These are phyloP conservation scores for Mythimna albipuncta DNA, from an alignment of 2,888 invertebrate species.

Conservation along the genomic window DNA sequence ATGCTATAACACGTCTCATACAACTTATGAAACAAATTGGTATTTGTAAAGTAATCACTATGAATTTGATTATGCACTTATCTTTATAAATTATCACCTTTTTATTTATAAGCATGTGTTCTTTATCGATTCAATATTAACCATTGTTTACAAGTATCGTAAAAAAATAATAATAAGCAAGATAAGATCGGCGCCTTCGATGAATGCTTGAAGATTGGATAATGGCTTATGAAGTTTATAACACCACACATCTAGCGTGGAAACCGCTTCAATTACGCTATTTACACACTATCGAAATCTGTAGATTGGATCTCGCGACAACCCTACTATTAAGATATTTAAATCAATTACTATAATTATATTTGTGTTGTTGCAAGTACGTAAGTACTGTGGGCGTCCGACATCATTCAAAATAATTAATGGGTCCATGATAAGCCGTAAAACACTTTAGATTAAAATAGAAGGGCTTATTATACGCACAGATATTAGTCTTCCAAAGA, in stretches of 20 bases:
- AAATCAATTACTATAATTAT: slow-evolving; percentile 89
- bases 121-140: slow-evolving; percentile 60
- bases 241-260: slow-evolving; percentile 30
- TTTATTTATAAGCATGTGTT: slow-evolving; percentile 46
- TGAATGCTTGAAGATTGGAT: slow-evolving; percentile 49
- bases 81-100: slow-evolving; percentile 45
- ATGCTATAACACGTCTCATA: background rate
- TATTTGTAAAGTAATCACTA: slow-evolving; percentile 2
- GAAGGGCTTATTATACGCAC: slow-evolving; percentile 79
- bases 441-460: slow-evolving; percentile 88
- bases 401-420: slow-evolving; percentile 83
- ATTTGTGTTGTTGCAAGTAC: slow-evolving; percentile 74
- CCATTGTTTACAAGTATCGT: slow-evolving; percentile 61
- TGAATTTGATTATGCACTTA: slow-evolving; percentile 22
- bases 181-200: slow-evolving; percentile 65
- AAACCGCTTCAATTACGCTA: slow-evolving; percentile 75
- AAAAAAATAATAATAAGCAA: slow-evolving; percentile 65
- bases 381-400: slow-evolving; percentile 80
- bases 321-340: slow-evolving; percentile 85
- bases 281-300: slow-evolving; percentile 80
- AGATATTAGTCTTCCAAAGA: slow-evolving; percentile 72
- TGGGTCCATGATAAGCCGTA: slow-evolving; percentile 83
- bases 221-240: slow-evolving; percentile 39
- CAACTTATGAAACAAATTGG: background rate
- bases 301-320: slow-evolving; percentile 75